Percentiles rank a stretch among this genome's conserved stretches.
Conservation (phyloP, 2,888 invertebrate species). For the Eristalis pertinax region DNA sequence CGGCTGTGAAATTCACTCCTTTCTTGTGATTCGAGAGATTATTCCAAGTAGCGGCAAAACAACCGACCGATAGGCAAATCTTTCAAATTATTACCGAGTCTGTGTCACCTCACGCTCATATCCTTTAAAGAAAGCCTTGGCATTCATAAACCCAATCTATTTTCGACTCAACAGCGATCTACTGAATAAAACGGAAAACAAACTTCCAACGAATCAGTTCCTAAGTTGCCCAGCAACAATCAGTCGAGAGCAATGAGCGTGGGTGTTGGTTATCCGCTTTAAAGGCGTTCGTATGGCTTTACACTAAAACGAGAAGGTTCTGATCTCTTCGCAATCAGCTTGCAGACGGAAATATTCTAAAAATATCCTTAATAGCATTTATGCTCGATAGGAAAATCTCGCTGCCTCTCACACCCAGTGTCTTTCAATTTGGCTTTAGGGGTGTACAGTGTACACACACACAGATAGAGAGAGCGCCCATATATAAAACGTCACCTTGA, state of each 20-base stretch:
- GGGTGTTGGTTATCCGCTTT: not conserved
- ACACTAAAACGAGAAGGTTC: not conserved
- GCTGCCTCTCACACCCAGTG: not conserved
- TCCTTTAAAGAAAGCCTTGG: no score
- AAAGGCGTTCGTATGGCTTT: not conserved
- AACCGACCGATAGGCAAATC: no score
- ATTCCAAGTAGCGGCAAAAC: no score
- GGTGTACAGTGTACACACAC: not conserved
- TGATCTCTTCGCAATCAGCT: not conserved
- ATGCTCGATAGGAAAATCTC: not conserved
- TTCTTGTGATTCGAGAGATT: no score
- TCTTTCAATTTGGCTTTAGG: no score
- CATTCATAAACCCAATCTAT: no score
- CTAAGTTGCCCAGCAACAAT: not conserved
- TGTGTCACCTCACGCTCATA: no score
- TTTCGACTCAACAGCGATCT: no score
- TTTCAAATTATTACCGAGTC: no score
- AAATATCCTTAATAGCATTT: not conserved
- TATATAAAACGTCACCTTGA: not conserved
- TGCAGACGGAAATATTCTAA: not conserved
- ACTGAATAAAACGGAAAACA: not conserved
- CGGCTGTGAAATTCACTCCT: no score
- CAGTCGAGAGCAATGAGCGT: not conserved
- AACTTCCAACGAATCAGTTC: not conserved
- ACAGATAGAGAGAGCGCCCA: not conserved